Conservation (phyloP, 2,113 vertebrate species). For the Upupa epops region DNA sequence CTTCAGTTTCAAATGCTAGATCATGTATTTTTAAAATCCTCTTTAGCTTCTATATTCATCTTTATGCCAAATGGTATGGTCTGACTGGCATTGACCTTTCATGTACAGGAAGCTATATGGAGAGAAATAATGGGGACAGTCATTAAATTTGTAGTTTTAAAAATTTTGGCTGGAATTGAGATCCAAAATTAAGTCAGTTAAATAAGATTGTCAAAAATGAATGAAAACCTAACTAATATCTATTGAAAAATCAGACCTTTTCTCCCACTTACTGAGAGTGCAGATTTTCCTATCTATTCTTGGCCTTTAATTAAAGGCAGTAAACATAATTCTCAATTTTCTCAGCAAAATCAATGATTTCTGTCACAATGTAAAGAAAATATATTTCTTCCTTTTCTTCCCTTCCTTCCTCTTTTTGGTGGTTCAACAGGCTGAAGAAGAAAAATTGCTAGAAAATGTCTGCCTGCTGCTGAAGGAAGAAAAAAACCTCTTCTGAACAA, state of each 20-base stretch:
- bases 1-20: constrained; percentile 34
- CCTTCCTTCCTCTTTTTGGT: neutral
- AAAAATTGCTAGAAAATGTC: constrained; percentile 19
- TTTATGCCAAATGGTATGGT: constrained; percentile 42
- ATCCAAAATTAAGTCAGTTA: neutral
- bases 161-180: neutral
- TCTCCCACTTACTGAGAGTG: accelerated
- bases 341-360: neutral
- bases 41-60: constrained; percentile 61
- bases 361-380: neutral
- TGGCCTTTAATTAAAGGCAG: neutral
- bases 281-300: neutral
- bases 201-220: neutral
- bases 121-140: constrained; percentile 12
- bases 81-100: constrained; percentile 53
- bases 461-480: neutral
- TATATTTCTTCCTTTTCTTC: neutral
- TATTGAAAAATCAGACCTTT: neutral
- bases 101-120: neutral
- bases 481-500: neutral
- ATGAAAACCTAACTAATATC: neutral
- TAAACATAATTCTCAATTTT: constrained; percentile 7
- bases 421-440: neutral
- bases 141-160: constrained; percentile 20
- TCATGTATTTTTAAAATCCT: constrained; percentile 66